phyloP scores from a whole-genome alignment of 2,888 invertebrate genomes.

The Onthophagus sagittarius region DNA sequence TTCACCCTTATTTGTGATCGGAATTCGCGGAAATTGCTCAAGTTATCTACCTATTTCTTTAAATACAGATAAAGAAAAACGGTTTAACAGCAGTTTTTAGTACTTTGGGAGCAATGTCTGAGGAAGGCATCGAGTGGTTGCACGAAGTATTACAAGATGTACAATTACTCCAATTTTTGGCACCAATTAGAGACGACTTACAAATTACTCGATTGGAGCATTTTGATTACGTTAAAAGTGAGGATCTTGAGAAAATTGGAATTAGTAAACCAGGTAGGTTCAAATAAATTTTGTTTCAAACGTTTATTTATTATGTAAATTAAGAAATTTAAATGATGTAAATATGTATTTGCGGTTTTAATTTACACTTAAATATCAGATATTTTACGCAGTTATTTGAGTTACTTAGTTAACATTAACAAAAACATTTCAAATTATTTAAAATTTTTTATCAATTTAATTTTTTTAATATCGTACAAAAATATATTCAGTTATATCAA shows the following conservation, averaged over 20 bases:
- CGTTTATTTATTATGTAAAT: too few relatives aligned
- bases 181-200: constrained; percentile 85
- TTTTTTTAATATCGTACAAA: too few relatives aligned
- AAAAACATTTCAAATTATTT: too few relatives aligned
- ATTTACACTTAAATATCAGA: too few relatives aligned
- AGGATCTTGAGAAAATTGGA: constrained; percentile 92
- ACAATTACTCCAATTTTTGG: constrained; percentile 87
- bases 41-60: constrained; percentile 12
- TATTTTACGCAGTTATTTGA: too few relatives aligned
- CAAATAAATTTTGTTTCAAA: constrained; percentile 2
- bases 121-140: constrained; percentile 72
- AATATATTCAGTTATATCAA: too few relatives aligned
- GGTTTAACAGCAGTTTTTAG: not conserved
- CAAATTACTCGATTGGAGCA: constrained; percentile 89
- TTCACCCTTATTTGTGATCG: constrained; percentile 22
- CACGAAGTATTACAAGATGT: constrained; percentile 84
- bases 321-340: too few relatives aligned
- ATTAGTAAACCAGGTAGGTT: constrained; percentile 81
- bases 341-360: too few relatives aligned
- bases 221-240: constrained; percentile 94
- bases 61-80: not conserved
- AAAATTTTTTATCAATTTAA: too few relatives aligned
- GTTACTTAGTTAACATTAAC: too few relatives aligned
- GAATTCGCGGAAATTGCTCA: constrained; percentile 17
- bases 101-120: constrained; percentile 38